Evolutionary conservation across 2,888 invertebrate species (phyloP), one percentile per base, ranked within the genome.

Genomic region (Cartodere bifasciata): DNA sequence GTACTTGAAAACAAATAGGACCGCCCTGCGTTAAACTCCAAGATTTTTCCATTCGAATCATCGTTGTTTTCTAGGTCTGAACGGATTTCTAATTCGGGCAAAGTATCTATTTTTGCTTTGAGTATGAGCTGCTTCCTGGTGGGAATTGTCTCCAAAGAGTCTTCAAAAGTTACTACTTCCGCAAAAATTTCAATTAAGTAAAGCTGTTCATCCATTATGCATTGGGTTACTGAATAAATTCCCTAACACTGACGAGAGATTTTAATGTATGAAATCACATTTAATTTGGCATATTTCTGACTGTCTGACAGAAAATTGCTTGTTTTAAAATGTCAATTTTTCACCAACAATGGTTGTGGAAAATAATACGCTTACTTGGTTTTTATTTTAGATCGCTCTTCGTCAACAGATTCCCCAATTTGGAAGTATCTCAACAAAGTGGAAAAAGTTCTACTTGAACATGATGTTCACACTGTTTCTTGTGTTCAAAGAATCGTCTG

Each of bases 401-500:
- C n/a, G n/a, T n/a, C n/a, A n/a, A n/a, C n/a, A n/a, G n/a, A n/a
- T n/a, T n/a, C n/a, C n/a, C n/a, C n/a, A n/a, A n/a, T n/a, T n/a
- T n/a, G n/a, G n/a, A n/a, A n/a, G n/a, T n/a, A n/a, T n/a, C n/a
- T n/a, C n/a, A n/a, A n/a, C n/a, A n/a, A n/a, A n/a, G n/a, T n/a
- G n/a, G n/a, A n/a, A n/a, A n/a, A n/a, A n/a, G n/a, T n/a, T n/a
- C n/a, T n/a, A n/a, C n/a, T n/a, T n/a, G n/a, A n/a, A n/a, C n/a
- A n/a, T n/a, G n/a, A n/a, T n/a, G n/a, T n/a, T n/a, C n/a, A n/a
- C n/a, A n/a, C n/a, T n/a, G n/a, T n/a, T n/a, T n/a, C 67, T 1
- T 77, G 77, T 43, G 60, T 70, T 40, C 75, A 76, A 50, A 62
- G 69, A 31, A 62, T 65, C 3, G 60, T 73, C 16, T 77, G 77